A percentile compares a stretch with the other conserved stretches of the same genome.
These are phyloP conservation scores for Sinodicranocentrus sp. DNA, from an alignment of 2,888 invertebrate species.

Conservation along the genomic window DNA sequence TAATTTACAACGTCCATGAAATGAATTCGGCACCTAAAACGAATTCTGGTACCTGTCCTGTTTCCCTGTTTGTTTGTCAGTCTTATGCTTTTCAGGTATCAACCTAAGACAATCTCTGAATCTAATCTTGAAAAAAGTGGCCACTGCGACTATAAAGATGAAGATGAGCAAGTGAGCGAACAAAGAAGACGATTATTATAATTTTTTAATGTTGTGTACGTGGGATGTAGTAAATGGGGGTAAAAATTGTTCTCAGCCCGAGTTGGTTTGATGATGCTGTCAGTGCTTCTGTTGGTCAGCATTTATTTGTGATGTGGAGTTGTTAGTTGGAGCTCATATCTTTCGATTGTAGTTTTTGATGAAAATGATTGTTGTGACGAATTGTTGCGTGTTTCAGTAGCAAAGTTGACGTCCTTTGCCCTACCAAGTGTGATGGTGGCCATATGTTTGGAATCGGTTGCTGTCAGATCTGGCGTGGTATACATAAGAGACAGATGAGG, in stretches of 20 bases:
- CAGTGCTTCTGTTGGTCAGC: no score
- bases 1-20: constrained; percentile 20
- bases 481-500: constrained; percentile 57
- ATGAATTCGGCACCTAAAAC: background rate
- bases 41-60: background rate
- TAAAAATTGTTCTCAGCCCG: constrained; percentile 29
- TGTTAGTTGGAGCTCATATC: background rate
- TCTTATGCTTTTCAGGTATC: background rate
- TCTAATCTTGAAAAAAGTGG: background rate
- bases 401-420: constrained; percentile 8
- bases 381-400: constrained; percentile 9
- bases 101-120: background rate
- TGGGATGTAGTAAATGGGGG: constrained; percentile 38
- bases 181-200: constrained; percentile 45
- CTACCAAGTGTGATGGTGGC: background rate
- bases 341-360: background rate
- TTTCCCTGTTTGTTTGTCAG: background rate
- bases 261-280: background rate
- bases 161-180: constrained; percentile 10
- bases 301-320: background rate
- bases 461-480: constrained; percentile 40
- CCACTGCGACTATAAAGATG: background rate
- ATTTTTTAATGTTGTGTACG: constrained; percentile 35
- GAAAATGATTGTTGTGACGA: constrained; percentile 36
- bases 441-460: constrained; percentile 12